phyloP scores from a whole-genome alignment of 2,113 vertebrate species.

The Lagopus leucura region DNA sequence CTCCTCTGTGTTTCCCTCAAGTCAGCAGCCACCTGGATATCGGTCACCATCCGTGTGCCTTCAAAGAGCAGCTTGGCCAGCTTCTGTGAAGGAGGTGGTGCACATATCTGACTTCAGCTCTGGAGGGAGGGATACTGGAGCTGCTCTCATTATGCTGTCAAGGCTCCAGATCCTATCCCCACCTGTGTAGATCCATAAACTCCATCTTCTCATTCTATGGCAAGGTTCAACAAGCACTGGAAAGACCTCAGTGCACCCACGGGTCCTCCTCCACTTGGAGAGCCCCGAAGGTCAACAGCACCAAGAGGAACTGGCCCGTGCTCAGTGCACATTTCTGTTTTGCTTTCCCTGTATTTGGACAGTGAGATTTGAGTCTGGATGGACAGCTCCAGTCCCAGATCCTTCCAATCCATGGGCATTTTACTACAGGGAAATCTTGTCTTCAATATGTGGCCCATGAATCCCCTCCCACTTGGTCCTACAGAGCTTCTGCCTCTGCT shows the following conservation, averaged over 20 bases:
- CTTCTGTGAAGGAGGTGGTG: constrained; percentile 56
- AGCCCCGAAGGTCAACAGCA: not conserved
- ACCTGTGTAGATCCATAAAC: too few species aligned
- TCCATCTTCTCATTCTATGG: too few species aligned
- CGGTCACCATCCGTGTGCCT: constrained; percentile 79
- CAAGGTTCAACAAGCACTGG: not conserved
- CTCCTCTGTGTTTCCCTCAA: constrained; percentile 78
- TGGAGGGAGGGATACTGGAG: not conserved
- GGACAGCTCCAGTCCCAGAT: rapidly evolving
- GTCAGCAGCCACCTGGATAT: constrained; percentile 83
- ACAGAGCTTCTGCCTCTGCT: not conserved
- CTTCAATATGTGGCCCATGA: not conserved
- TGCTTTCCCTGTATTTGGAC: not conserved
- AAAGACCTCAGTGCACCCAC: rapidly evolving
- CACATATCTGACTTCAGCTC: not conserved
- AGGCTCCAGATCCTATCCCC: not conserved
- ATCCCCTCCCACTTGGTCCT: not conserved
- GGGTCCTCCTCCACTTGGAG: too few species aligned
- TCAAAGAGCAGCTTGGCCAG: constrained; percentile 79
- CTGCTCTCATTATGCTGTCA: not conserved
- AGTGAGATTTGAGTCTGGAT: not conserved
- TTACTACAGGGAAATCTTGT: not conserved
- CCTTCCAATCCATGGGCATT: not conserved
- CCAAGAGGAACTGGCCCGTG: not conserved
- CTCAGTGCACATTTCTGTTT: not conserved